phyloP scores from a whole-genome alignment of 2,797 vertebrate species.

The Pampus argenteus region DNA sequence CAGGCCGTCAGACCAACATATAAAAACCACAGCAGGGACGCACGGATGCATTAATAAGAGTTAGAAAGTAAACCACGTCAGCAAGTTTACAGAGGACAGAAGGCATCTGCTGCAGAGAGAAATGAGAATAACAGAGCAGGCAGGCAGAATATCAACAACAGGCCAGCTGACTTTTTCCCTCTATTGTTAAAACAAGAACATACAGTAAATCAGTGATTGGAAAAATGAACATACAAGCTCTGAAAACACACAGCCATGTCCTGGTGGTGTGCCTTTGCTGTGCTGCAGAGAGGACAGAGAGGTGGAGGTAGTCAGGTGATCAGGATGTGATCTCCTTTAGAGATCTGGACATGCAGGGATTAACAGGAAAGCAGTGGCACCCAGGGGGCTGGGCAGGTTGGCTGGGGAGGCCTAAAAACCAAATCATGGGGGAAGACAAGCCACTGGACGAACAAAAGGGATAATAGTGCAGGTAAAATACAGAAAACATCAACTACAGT shows the following conservation, averaged over 20 bases:
- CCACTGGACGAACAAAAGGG: constrained; percentile 68
- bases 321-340: constrained; percentile 81
- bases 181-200: constrained; percentile 56
- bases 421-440: constrained; percentile 69
- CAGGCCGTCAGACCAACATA: constrained; percentile 40
- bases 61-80: constrained; percentile 59
- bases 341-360: constrained; percentile 80
- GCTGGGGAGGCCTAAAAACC: constrained; percentile 74
- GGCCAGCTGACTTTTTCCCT: constrained; percentile 46
- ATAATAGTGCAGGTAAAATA: constrained; percentile 70
- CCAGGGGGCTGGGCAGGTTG: constrained; percentile 68
- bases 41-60: constrained; percentile 59
- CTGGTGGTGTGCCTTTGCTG: constrained; percentile 71
- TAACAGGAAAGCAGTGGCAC: constrained; percentile 76
- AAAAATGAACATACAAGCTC: constrained; percentile 78
- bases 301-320: constrained; percentile 81
- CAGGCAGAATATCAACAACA: constrained; percentile 45
- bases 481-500: constrained; percentile 49
- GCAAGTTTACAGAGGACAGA: constrained; percentile 71
- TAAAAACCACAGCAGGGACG: constrained; percentile 63
- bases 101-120: constrained; percentile 55
- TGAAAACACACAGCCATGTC: constrained; percentile 76
- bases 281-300: constrained; percentile 78
- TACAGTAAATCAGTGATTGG: constrained; percentile 66
- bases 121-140: constrained; percentile 42